Evolutionary conservation across 2,888 invertebrate genomes (phyloP).

Genomic region (Rutpela maculata): DNA sequence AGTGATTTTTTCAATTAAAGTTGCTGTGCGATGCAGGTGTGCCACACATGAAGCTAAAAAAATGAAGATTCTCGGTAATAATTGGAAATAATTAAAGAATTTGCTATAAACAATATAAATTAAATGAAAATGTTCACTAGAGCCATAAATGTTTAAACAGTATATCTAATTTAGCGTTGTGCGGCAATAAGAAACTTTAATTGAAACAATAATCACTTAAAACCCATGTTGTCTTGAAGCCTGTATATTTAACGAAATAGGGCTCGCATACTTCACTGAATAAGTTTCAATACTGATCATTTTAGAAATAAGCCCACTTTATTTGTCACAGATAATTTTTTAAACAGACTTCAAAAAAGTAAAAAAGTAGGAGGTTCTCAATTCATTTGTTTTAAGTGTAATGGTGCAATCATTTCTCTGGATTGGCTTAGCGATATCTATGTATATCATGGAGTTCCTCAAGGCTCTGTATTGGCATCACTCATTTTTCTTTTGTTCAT

Average conservation of each 20-base stretch:
- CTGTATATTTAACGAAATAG: not conserved
- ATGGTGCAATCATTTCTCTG: no score
- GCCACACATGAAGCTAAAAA: slow-evolving; percentile 48
- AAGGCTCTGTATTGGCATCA: no score
- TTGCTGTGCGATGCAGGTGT: slow-evolving; percentile 48
- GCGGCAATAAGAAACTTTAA: slow-evolving; percentile 28
- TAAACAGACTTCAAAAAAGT: no score
- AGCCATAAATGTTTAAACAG: slow-evolving; percentile 41
- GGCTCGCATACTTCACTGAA: not conserved
- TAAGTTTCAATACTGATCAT: no score
- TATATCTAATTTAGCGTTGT: slow-evolving; percentile 41
- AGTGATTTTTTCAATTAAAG: slow-evolving; percentile 41
- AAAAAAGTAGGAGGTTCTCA: no score
- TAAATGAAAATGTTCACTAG: slow-evolving; percentile 41
- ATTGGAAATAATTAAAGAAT: slow-evolving; percentile 57
- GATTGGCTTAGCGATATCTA: no score
- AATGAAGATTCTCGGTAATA: slow-evolving; percentile 48
- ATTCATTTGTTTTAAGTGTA: no score
- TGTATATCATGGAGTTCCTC: no score
- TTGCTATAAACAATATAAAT: slow-evolving; percentile 44
- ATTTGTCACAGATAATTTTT: no score
- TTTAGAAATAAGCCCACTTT: no score
- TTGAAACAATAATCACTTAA: slow-evolving; percentile 29
- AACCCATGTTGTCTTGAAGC: not conserved
- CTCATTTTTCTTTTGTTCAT: no score